Base-by-base conservation (phyloP, 2,888 invertebrate genomes). In the Lacanobia wlatinum region DNA sequence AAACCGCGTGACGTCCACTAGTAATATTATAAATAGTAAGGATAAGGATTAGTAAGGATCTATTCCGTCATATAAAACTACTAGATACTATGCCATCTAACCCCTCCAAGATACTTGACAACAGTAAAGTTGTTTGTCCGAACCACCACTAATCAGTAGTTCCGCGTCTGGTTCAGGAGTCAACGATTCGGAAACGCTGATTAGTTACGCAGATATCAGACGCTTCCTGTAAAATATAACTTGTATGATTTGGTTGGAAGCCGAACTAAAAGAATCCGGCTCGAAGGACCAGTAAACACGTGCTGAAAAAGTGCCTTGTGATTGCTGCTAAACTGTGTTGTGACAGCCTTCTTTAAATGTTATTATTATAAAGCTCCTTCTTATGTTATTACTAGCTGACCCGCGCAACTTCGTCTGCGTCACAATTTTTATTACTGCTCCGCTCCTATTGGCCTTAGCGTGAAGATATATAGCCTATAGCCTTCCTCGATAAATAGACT, bases 171-270 rank as follows among this genome's bases (percentile, higher is more conserved):
- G 23, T 28, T 18, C 18, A 21, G 23, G 43, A 61, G 53, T 76
- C 55, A 70, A 62, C 38, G 21, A 71, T 52, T 71, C 78, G 63
- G 75, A 76, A 59, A 21, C 63, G 34, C 58, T 71, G 59, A 78
- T 76, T 72, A 71, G 46, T 67, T 55, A 12, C 2, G 23, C 48
- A 38, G 46, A 63, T 63, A 78, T 78, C 52, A 34, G 48, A 59
- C n/a, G 48, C 34, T 76, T 78, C 78, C 75, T 48, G 63, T 72
- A 12, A 28, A 21, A n/a, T 28, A 12, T 8, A 53, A 50, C 23
- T n/a, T 23, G 9, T 18, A 21, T 23, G 7, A 38, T 52, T 28
- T 56, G 7, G 0, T 38, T 61, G 59, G 7, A 23, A 43, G 28
- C 28, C 28, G 48, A 56, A 50, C 74, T 63, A 46, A 48, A 58